phyloP scores from a whole-genome alignment of 2,113 vertebrate genomes.

The Tachysurus fulvidraco region DNA sequence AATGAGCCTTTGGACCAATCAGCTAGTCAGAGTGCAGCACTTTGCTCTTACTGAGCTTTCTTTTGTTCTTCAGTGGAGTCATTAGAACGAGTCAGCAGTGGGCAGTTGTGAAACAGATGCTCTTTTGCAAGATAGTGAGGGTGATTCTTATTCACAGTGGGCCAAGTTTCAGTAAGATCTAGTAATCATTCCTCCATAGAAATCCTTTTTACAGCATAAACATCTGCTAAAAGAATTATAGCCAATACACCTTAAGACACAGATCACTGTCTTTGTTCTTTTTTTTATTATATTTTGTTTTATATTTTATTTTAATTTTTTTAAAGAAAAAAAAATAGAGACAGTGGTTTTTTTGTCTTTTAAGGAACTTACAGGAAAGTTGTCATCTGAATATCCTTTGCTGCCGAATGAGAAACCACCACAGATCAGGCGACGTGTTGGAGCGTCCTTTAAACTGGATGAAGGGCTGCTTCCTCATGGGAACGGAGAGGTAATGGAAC shows the following conservation, averaged over 20 bases:
- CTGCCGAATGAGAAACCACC: conserved; percentile 82
- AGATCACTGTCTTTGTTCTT: not conserved
- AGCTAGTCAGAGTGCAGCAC: conserved; percentile 8
- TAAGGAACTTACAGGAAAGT: conserved; percentile 86
- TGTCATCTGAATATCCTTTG: conserved; percentile 86
- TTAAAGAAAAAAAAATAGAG: not conserved
- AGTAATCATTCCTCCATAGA: conserved; percentile 31
- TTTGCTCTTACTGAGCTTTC: conserved; percentile 17
- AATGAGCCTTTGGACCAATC: not conserved
- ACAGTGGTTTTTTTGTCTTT: conserved; percentile 23
- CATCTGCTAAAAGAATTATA: conserved; percentile 25
- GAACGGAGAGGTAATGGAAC: conserved; percentile 74
- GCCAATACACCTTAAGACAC: not conserved
- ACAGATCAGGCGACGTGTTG: conserved; percentile 82
- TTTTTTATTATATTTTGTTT: not conserved
- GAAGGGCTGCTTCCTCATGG: conserved; percentile 73
- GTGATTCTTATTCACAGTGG: conserved; percentile 32
- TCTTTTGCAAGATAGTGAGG: conserved; percentile 39
- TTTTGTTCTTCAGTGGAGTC: conserved; percentile 40
- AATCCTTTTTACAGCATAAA: conserved; percentile 28
- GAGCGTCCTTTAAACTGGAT: conserved; percentile 86
- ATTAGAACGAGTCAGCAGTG: conserved; percentile 15
- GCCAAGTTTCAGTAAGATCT: conserved; percentile 31
- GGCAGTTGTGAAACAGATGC: conserved; percentile 49
- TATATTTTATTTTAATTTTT: not conserved